These are phyloP conservation scores for Biston betularia DNA, from an alignment of 2,888 invertebrate genomes.

Conservation along the genomic window DNA sequence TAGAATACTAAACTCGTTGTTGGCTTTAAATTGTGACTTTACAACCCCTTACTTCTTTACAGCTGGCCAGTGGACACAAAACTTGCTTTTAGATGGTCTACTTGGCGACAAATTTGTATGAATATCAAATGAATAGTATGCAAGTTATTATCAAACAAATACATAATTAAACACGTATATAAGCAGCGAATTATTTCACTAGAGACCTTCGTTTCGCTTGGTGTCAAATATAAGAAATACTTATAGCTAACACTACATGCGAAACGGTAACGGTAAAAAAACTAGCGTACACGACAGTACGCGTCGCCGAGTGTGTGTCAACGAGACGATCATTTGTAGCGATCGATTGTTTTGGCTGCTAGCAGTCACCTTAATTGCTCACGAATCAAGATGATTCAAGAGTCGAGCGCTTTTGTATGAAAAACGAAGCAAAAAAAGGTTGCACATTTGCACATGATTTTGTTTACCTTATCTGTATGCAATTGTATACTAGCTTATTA, in stretches of 20 bases:
- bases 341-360: conserved; percentile 86
- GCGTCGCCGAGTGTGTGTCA: conserved; percentile 53
- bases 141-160: background rate
- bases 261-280: conserved; percentile 30
- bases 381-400: conserved; percentile 78
- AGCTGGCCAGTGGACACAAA: too few species aligned
- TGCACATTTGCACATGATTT: conserved; percentile 1
- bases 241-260: conserved; percentile 43
- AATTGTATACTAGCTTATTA: too few species aligned
- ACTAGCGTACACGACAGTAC: conserved; percentile 36
- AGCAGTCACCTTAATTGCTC: conserved; percentile 82
- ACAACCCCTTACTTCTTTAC: too few species aligned
- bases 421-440: conserved; percentile 43
- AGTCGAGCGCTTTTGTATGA: conserved; percentile 65
- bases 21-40: too few species aligned
- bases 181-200: conserved; percentile 11
- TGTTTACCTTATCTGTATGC: background rate
- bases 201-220: too few species aligned
- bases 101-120: too few species aligned
- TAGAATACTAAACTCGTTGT: too few species aligned
- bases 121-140: too few species aligned
- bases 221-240: too few species aligned
- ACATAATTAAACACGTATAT: background rate
- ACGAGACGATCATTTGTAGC: conserved; percentile 76
- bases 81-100: too few species aligned